These are phyloP conservation scores for Rhingia campestris DNA, from an alignment of 2,888 invertebrate species.

Conservation along the genomic window DNA sequence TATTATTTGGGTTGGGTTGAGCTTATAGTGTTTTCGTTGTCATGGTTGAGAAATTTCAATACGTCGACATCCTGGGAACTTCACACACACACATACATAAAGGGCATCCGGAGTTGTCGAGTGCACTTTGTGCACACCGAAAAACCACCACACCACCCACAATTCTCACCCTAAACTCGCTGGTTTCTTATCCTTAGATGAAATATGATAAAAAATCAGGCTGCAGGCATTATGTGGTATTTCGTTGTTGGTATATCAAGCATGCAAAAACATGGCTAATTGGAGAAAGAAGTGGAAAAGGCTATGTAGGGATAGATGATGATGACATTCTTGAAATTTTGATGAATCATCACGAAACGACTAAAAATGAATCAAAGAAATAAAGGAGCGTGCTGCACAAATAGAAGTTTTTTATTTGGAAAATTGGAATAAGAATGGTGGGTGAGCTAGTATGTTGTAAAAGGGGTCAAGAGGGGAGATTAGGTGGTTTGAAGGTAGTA, in stretches of 20 bases:
- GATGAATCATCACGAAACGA: constrained; percentile 58
- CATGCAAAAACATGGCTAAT: constrained; percentile 65
- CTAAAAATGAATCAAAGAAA: constrained; percentile 20
- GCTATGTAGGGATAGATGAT: constrained; percentile 7
- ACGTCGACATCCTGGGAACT: constrained; percentile 69
- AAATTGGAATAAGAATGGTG: constrained; percentile 16
- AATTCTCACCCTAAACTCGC: neutral
- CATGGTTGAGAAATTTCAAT: constrained; percentile 70
- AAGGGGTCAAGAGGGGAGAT: constrained; percentile 8
- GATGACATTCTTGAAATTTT: constrained; percentile 49
- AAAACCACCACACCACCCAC: constrained; percentile 17
- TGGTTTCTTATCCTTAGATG: constrained; percentile 36
- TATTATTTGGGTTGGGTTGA: constrained; percentile 38
- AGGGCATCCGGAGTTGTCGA: constrained; percentile 66
- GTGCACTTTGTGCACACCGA: constrained; percentile 48
- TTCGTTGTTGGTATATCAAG: constrained; percentile 38
- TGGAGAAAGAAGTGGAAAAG: constrained; percentile 48
- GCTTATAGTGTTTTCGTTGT: constrained; percentile 65
- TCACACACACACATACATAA: constrained; percentile 15
- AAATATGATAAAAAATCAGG: neutral
- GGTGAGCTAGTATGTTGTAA: neutral
- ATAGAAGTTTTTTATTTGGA: constrained; percentile 24
- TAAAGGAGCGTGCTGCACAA: neutral
- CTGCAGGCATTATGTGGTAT: constrained; percentile 20
- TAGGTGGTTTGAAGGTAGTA: constrained; percentile 1